Percentiles rank a stretch among this genome's conserved stretches.
Conservation (phyloP, 2,888 invertebrate genomes). For the Lucinisca nassula region DNA sequence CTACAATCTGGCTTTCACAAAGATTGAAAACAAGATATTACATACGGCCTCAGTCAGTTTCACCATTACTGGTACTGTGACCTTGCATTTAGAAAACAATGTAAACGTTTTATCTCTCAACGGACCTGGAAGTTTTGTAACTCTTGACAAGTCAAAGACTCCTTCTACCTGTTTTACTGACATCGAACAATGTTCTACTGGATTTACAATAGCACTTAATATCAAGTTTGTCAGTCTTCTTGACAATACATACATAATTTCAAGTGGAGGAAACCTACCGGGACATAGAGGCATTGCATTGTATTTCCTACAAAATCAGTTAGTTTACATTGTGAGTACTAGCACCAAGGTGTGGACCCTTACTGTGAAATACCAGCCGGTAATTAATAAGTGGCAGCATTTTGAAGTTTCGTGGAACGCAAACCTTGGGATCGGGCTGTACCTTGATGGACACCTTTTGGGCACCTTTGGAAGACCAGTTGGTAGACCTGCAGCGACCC, state of each 20-base stretch:
- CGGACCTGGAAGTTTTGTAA: conserved; percentile 62
- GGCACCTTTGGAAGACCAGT: conserved; percentile 64
- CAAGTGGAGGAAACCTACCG: conserved; percentile 70
- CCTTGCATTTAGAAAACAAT: conserved; percentile 23
- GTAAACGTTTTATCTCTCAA: conserved; percentile 49
- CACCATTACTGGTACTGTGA: conserved; percentile 59
- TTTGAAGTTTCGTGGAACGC: conserved; percentile 76
- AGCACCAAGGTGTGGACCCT: conserved; percentile 69
- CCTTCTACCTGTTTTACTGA: conserved; percentile 62
- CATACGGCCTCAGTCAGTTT: conserved; percentile 66
- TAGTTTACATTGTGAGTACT: conserved; percentile 74
- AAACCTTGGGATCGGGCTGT: conserved; percentile 69
- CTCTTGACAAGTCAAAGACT: conserved; percentile 44
- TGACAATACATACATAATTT: conserved; percentile 70
- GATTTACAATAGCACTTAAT: conserved; percentile 69
- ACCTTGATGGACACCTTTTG: conserved; percentile 66
- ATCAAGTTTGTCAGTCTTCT: conserved; percentile 61
- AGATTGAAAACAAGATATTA: conserved; percentile 56
- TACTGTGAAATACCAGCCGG: conserved; percentile 49
- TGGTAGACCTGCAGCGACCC: conserved; percentile 23
- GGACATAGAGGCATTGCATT: conserved; percentile 71
- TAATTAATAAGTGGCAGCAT: conserved; percentile 72
- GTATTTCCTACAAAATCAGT: conserved; percentile 55
- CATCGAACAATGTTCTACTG: conserved; percentile 63
- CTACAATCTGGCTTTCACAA: conserved; percentile 49